phyloP scores from a whole-genome alignment of 2,113 vertebrate genomes.

The Tricholaema leucomelas region DNA sequence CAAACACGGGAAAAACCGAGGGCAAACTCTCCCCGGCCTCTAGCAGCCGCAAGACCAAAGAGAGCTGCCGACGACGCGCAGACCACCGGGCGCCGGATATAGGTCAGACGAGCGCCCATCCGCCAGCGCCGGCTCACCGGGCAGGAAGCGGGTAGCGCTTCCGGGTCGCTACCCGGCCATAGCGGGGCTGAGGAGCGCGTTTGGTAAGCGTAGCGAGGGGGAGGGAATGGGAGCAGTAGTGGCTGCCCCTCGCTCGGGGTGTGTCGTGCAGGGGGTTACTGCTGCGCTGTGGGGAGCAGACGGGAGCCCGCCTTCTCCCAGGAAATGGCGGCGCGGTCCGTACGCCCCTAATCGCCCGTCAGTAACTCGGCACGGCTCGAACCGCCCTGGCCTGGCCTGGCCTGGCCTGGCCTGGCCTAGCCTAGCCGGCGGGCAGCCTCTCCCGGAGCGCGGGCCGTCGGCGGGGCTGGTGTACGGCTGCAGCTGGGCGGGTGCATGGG shows the following conservation, averaged over 20 bases:
- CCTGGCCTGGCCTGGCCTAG: not conserved
- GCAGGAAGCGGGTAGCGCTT: not conserved
- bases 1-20: no score
- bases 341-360: no score
- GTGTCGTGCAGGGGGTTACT: not conserved
- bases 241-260: accelerated
- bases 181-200: no score
- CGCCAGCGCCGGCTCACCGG: not conserved
- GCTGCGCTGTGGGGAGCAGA: not conserved
- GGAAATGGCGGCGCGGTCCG: not conserved
- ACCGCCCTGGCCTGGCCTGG: no score
- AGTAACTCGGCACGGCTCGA: not conserved
- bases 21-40: no score
- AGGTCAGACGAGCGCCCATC: accelerated
- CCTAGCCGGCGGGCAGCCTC: not conserved
- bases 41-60: no score
- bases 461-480: not conserved
- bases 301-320: not conserved
- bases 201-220: not conserved
- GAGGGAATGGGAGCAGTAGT: not conserved
- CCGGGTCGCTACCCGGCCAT: not conserved
- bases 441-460: not conserved
- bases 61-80: not conserved
- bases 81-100: accelerated
- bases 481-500: not conserved